A percentile compares a stretch with the other conserved stretches of the same genome.
These are phyloP conservation scores for Xanthorhoe designata DNA, from an alignment of 2,888 invertebrate species.

Conservation along the genomic window DNA sequence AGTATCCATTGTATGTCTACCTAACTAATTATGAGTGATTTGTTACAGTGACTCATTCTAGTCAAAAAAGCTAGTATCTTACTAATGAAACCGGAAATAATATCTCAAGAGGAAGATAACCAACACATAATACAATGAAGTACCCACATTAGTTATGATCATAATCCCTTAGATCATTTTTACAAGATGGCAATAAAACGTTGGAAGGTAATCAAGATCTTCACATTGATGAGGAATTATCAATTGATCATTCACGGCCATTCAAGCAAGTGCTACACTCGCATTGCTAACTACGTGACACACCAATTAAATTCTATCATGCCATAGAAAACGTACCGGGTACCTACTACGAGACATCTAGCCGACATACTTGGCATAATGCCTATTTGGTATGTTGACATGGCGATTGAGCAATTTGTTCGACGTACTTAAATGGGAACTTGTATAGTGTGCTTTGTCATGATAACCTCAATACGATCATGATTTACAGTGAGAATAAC, in stretches of 20 bases:
- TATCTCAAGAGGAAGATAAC: conserved; percentile 9
- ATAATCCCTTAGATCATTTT: not conserved
- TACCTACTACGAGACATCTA: conserved; percentile 10
- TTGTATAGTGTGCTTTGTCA: not conserved
- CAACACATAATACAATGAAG: not conserved
- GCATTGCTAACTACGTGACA: conserved; percentile 41
- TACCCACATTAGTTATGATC: not conserved
- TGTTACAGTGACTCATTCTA: conserved; percentile 18
- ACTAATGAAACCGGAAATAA: not conserved
- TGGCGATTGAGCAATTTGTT: conserved; percentile 32
- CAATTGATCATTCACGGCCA: conserved; percentile 41
- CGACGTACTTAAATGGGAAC: not conserved
- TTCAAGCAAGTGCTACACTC: conserved; percentile 32
- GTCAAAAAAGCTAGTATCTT: conserved; percentile 4
- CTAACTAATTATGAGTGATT: conserved; percentile 15
- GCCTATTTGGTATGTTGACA: conserved; percentile 38
- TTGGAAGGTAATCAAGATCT: conserved; percentile 10
- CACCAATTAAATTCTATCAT: conserved; percentile 45
- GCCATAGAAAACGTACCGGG: conserved; percentile 24
- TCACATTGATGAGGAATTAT: conserved; percentile 22
- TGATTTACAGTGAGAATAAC: too few relatives aligned
- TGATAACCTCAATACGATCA: too few relatives aligned
- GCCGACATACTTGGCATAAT: conserved; percentile 34
- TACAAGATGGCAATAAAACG: not conserved
- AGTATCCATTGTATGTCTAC: conserved; percentile 2